phyloP scores from a whole-genome alignment of 92 coral and sea anemone species.

The Parazoanthus darwini region DNA sequence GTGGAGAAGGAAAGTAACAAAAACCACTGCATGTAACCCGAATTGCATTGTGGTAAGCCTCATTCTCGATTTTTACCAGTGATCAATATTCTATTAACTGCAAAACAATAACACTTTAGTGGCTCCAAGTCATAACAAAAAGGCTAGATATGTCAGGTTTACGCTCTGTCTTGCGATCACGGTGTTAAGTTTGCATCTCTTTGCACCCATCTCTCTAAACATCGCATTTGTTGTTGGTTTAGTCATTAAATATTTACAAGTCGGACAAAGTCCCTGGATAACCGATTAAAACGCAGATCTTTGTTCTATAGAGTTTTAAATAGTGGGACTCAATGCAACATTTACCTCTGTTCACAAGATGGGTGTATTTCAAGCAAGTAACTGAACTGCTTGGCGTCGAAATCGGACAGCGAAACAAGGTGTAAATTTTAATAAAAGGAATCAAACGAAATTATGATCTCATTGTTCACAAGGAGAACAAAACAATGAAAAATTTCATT shows the following conservation, averaged over 20 bases:
- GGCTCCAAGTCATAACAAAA: slow-evolving; percentile 13
- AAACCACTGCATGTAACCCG: slow-evolving; percentile 1
- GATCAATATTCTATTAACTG: slow-evolving; percentile 11
- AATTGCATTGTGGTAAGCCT: slow-evolving; percentile 17
- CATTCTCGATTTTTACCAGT: background rate
- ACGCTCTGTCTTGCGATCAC: background rate
- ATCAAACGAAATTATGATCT: slow-evolving; percentile 2
- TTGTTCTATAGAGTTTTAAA: background rate
- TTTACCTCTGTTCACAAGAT: background rate
- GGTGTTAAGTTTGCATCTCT: background rate
- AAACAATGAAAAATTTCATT: background rate
- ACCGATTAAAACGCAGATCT: background rate
- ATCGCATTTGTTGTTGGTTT: background rate
- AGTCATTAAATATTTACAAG: slow-evolving; percentile 1
- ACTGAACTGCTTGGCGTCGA: background rate
- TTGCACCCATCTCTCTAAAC: background rate
- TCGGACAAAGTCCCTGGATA: background rate
- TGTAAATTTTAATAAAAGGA: background rate
- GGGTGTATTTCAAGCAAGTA: background rate
- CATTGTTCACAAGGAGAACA: slow-evolving; percentile 2
- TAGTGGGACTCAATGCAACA: background rate
- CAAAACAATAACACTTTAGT: background rate
- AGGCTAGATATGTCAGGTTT: background rate
- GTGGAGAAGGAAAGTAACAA: background rate
- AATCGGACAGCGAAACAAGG: background rate